Base-by-base conservation (phyloP, 1,140 invertebrate species). In the Atopsyche davidsoni region DNA sequence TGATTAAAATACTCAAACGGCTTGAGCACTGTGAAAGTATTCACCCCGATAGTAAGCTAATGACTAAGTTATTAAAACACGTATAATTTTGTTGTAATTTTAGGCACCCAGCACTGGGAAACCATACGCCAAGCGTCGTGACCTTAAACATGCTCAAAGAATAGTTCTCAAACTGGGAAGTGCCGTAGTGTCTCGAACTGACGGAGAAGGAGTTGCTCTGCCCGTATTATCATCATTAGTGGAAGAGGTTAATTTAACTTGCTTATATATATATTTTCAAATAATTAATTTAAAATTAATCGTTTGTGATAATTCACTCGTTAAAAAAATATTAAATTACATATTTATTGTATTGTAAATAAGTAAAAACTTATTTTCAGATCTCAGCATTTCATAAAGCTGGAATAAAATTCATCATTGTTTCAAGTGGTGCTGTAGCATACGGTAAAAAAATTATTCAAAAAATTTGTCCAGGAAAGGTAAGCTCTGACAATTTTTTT, bases 391-490 rank as follows among this genome's bases (percentile, higher is more conserved):
- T 91, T 36, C 89, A 94, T 61, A 85, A 84, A 60, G 81, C 85
- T 60, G 90, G 90, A 3, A 72, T 84, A 16, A 85, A 94, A 69
- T 83, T 90, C 65, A 77, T 94, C 19, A 86, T 95, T 80, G 90
- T 95, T 0, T 93, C 89, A 0, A 91, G 87, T 64, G 91, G 91
- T 4, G 89, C 91, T 11, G 89, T 94, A 2, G 91, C 92, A 23
- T 94, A 92, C 63, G 91, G 92, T 31, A 91, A 92, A 69, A 42
- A 42, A 19, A 42, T 3, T 19, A 2, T 23, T n/a, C 19, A 17
- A 19, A 42, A 42, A 19, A 42, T 19, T 22, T 11, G n/a, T 3
- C 40, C 2, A 25, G 14, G 2, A 42, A 42, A 19, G 24, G 21
- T 14, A 6, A 42, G 1, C 11, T 6, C 9, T 38, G 6, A 14